Evolutionary conservation across 2,888 invertebrate genomes (phyloP).

Genomic region (Timema podura): DNA sequence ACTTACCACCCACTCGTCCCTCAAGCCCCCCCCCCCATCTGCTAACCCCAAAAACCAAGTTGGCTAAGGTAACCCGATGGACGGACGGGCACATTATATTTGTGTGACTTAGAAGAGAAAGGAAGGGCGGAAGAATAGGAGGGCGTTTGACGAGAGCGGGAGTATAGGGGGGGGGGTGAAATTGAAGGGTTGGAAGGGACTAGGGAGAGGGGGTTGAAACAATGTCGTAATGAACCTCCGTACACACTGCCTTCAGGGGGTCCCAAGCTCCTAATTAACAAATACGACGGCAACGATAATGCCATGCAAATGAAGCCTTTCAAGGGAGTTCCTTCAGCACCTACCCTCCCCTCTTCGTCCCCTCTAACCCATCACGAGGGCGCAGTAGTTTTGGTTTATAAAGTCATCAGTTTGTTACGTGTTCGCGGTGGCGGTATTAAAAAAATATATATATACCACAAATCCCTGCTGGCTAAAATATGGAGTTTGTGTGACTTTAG

Average conservation of each 20-base stretch:
- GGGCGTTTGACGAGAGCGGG: neutral
- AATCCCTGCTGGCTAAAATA: no score
- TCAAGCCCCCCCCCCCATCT: no score
- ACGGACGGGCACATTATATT: constrained; percentile 11
- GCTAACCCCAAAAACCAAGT: no score
- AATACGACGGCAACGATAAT: constrained; percentile 13
- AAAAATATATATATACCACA: no score
- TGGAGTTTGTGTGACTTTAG: no score
- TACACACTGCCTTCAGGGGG: neutral
- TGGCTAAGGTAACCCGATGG: neutral
- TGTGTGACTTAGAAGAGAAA: neutral
- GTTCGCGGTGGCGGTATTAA: neutral
- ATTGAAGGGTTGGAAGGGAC: neutral
- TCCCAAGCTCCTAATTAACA: constrained; percentile 7
- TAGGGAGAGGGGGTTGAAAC: neutral
- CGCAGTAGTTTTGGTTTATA: neutral
- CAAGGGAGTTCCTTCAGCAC: neutral
- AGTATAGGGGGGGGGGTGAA: neutral
- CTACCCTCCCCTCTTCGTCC: constrained; percentile 3
- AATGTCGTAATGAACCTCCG: constrained; percentile 14
- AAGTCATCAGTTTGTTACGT: constrained; percentile 11
- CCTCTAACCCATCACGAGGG: neutral
- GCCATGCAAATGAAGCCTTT: constrained; percentile 16
- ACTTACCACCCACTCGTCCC: no score
- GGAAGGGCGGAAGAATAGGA: neutral